Conservation (phyloP, 2,888 invertebrate genomes). For the Hypselothyrea guttata region DNA sequence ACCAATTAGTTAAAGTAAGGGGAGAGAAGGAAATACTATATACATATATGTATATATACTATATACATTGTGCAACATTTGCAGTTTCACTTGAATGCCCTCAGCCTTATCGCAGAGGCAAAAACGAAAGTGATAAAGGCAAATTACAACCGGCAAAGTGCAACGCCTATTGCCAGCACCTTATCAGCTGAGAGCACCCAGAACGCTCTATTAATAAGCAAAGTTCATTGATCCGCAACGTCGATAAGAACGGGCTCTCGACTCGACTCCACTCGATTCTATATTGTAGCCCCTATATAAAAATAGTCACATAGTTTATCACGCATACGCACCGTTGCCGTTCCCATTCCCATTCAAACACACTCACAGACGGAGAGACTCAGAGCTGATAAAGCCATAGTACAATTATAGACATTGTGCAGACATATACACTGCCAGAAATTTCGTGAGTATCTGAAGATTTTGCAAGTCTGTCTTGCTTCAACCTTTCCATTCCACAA, state of each 20-base stretch:
- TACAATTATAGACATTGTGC: conserved; percentile 37
- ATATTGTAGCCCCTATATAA: conserved; percentile 21
- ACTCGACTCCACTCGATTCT: no score
- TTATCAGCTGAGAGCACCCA: conserved; percentile 55
- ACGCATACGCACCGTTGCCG: conserved; percentile 53
- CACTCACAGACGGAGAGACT: background rate
- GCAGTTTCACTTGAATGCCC: conserved; percentile 7
- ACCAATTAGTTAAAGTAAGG: conserved; percentile 61
- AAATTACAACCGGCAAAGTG: conserved; percentile 17
- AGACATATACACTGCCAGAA: conserved; percentile 6
- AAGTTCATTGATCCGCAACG: conserved; percentile 70
- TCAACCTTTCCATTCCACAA: no score
- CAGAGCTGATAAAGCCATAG: conserved; percentile 8
- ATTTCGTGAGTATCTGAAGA: no score
- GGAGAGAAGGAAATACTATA: background rate
- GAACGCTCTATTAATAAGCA: conserved; percentile 40
- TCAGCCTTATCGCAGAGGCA: conserved; percentile 31
- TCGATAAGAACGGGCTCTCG: conserved; percentile 50
- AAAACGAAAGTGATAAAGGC: conserved; percentile 28
- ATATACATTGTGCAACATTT: conserved; percentile 22
- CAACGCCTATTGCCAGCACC: conserved; percentile 38
- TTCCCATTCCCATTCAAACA: conserved; percentile 22
- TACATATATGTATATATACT: background rate
- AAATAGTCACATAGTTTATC: conserved; percentile 49
- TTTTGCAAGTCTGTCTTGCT: no score